Base-by-base conservation (phyloP, 2,888 invertebrate species). In the Loripinus fragilis region DNA sequence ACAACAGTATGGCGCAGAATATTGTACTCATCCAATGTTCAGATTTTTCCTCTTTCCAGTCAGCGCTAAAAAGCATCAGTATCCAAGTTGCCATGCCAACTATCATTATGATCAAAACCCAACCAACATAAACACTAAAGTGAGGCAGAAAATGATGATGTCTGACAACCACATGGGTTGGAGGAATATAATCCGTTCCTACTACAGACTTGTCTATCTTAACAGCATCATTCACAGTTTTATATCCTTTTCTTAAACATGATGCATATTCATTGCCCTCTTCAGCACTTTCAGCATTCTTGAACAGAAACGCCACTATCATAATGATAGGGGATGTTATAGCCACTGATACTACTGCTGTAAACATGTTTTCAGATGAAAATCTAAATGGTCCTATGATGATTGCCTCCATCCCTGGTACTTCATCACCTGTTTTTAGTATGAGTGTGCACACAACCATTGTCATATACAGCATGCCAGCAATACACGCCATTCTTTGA, bases 21-120 rank as follows among this genome's bases (percentile, higher is more conserved):
- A 93, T 84, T 3, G 93, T 87, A 0, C 92, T 89, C 35, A 94
- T 88, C 94, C 94, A 94, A 73, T 91, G 88, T 23, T 91, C 90
- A 0, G 93, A 91, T 67, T 92, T 92, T 28, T 86, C 88, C 74
- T 92, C 89, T 8, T 93, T 92, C 88, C 93, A 94, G 74, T 90
- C 85, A 17, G 92, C 88, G 30, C 92, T 93, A 85, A 93, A 93
- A 20, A 91, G 82, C 84, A 92, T 86, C 20, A 93, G 84, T 79
- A 94, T 91, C 88, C 93, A 92, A 28, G 91, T 88, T 0, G 93
- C 90, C 5, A 90, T 86, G 12, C 81, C 41, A 45, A 93, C 89
- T 28, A 88, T 85, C 12, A 89, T 45, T 0, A 90, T 66, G 20
- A 90, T 88, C 30, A 93, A 80, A 1, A 88, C 55, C 94, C 94